Percentiles rank a stretch among this genome's conserved stretches.
Evolutionary conservation across 1,140 invertebrate genomes (phyloP).

Genomic region (Bathynomus jamesi): DNA sequence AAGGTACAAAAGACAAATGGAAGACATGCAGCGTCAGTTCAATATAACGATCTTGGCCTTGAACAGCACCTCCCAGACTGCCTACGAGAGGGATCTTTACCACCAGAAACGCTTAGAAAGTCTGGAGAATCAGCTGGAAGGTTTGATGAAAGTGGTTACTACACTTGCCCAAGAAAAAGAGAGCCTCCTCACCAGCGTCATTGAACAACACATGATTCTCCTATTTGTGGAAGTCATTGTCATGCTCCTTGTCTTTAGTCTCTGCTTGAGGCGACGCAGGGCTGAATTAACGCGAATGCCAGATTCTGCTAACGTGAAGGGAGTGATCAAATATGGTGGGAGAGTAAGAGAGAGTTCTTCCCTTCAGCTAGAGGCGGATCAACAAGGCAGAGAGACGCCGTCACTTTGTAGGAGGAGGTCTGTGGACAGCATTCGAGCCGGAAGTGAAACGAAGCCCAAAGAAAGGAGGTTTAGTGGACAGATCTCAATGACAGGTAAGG

Average conservation of each 20-base stretch:
- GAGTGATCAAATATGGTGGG: no score
- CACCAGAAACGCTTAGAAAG: conserved; percentile 23
- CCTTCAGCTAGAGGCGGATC: no score
- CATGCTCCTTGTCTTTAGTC: conserved; percentile 46
- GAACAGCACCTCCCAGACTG: conserved; percentile 53
- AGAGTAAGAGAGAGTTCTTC: no score
- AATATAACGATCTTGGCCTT: conserved; percentile 68
- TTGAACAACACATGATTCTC: conserved; percentile 49
- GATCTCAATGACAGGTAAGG: neutral
- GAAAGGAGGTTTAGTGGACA: neutral
- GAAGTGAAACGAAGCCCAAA: neutral
- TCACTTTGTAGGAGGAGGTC: neutral
- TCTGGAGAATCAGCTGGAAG: conserved; percentile 45
- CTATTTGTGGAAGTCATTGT: conserved; percentile 49
- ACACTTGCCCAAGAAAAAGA: conserved; percentile 42
- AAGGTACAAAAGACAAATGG: conserved; percentile 90
- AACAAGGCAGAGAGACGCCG: neutral
- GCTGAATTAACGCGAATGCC: neutral
- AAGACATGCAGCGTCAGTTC: conserved; percentile 80
- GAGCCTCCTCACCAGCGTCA: conserved; percentile 23
- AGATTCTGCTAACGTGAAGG: no score
- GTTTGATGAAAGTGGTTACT: conserved; percentile 45
- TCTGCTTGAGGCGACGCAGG: conserved; percentile 43
- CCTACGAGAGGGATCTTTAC: conserved; percentile 17
- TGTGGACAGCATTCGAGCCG: neutral